Conservation (phyloP, 1,140 invertebrate species). For the Eciton burchellii region DNA sequence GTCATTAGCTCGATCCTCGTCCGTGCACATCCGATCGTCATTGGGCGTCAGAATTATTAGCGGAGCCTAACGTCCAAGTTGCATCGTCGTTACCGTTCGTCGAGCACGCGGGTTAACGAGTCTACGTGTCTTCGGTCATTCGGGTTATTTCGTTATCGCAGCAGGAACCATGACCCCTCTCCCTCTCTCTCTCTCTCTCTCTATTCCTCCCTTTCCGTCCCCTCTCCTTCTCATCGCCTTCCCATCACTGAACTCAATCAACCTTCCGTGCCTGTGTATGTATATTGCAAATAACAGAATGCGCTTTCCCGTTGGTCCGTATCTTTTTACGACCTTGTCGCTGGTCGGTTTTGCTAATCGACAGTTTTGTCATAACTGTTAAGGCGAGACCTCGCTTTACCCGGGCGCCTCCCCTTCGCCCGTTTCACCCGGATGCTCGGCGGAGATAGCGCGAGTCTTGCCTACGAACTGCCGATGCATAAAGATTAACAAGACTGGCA, state of each 20-base stretch:
- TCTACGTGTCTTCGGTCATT: slow-evolving; percentile 60
- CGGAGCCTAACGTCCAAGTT: slow-evolving; percentile 51
- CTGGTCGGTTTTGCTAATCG: slow-evolving; percentile 47
- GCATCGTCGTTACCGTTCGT: slow-evolving; percentile 66
- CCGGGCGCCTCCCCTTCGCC: not conserved
- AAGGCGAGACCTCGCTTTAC: slow-evolving; percentile 35
- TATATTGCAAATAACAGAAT: slow-evolving; percentile 67
- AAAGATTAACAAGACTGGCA: not conserved
- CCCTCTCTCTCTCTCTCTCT: slow-evolving; percentile 27
- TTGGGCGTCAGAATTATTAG: slow-evolving; percentile 65
- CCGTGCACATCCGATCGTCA: slow-evolving; percentile 54
- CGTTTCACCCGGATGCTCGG: not conserved
- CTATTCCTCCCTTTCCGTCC: slow-evolving; percentile 19
- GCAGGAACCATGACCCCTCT: slow-evolving; percentile 54
- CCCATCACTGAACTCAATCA: slow-evolving; percentile 75
- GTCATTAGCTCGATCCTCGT: slow-evolving; percentile 62
- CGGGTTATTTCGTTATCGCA: slow-evolving; percentile 66
- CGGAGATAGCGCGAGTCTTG: not conserved
- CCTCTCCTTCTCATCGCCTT: slow-evolving; percentile 32
- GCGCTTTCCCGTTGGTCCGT: slow-evolving; percentile 65
- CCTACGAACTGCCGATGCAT: not conserved
- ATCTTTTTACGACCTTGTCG: slow-evolving; percentile 54
- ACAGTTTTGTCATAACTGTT: slow-evolving; percentile 57
- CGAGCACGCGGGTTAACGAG: slow-evolving; percentile 65
- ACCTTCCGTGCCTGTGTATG: slow-evolving; percentile 67